Conservation (phyloP, 1,140 invertebrate species). For the Platyscapa corneri region DNA sequence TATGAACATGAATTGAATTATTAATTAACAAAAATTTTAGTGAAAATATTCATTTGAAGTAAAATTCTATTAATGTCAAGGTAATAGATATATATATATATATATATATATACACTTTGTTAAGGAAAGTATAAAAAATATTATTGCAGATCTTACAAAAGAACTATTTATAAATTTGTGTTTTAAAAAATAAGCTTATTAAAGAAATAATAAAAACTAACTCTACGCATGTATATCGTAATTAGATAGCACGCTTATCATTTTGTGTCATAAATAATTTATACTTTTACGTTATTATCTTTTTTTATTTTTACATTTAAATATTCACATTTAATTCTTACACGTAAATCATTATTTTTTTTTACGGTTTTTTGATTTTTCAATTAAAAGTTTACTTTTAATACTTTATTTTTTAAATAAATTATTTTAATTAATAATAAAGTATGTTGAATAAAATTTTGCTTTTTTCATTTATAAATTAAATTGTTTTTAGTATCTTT, state of each 20-base stretch:
- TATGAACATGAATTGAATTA: not conserved
- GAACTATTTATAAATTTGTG: not conserved
- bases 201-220: not conserved
- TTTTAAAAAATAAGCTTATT: not conserved
- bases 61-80: not conserved
- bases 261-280: slow-evolving; percentile 16
- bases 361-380: too few species aligned
- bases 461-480: too few species aligned
- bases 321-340: not conserved
- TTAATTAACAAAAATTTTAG: too few species aligned
- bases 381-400: too few species aligned
- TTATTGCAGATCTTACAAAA: not conserved
- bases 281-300: not conserved
- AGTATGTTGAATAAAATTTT: too few species aligned
- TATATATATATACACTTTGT: not conserved
- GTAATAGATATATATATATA: too few species aligned
- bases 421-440: too few species aligned
- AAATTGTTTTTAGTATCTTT: too few species aligned
- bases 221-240: not conserved
- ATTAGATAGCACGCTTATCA: not conserved
- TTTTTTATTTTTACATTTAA: not conserved
- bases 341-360: not conserved
- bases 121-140: not conserved
- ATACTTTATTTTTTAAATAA: too few species aligned
- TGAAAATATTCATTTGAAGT: not conserved